These are phyloP conservation scores for Acanthopagrus latus DNA, from an alignment of 2,797 vertebrate species.

Conservation along the genomic window DNA sequence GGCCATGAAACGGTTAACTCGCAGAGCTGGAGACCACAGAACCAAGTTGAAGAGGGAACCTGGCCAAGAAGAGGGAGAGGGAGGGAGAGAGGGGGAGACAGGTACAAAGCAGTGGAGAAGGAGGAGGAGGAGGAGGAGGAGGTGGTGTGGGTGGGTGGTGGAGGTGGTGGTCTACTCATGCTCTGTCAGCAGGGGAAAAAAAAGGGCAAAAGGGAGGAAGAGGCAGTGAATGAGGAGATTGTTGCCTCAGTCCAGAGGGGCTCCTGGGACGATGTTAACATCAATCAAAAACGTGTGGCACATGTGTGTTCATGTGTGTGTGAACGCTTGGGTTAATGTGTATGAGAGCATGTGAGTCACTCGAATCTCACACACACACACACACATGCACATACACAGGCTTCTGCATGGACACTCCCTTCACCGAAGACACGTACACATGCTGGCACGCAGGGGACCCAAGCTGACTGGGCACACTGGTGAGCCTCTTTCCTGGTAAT, in stretches of 20 bases:
- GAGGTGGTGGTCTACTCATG: conserved; percentile 63
- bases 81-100: conserved; percentile 76
- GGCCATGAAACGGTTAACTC: conserved; percentile 75
- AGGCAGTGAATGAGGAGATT: conserved; percentile 68
- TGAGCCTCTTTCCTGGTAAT: conserved; percentile 72
- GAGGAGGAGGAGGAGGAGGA: conserved; percentile 13
- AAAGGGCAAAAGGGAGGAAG: conserved; percentile 26
- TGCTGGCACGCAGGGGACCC: conserved; percentile 44
- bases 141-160: background rate
- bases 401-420: conserved; percentile 63
- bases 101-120: conserved; percentile 73
- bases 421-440: conserved; percentile 55
- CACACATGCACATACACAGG: background rate
- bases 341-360: conserved; percentile 70
- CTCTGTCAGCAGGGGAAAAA: conserved; percentile 61
- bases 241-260: conserved; percentile 61
- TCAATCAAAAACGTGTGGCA: conserved; percentile 58
- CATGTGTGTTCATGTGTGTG: conserved; percentile 26
- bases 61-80: conserved; percentile 76
- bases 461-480: conserved; percentile 45
- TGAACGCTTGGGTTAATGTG: conserved; percentile 70
- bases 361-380: conserved; percentile 8
- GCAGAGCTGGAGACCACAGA: conserved; percentile 57
- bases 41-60: conserved; percentile 66
- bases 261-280: conserved; percentile 65